Evolutionary conservation across 2,888 invertebrate genomes (phyloP).

Genomic region (Oscheius onirici): DNA sequence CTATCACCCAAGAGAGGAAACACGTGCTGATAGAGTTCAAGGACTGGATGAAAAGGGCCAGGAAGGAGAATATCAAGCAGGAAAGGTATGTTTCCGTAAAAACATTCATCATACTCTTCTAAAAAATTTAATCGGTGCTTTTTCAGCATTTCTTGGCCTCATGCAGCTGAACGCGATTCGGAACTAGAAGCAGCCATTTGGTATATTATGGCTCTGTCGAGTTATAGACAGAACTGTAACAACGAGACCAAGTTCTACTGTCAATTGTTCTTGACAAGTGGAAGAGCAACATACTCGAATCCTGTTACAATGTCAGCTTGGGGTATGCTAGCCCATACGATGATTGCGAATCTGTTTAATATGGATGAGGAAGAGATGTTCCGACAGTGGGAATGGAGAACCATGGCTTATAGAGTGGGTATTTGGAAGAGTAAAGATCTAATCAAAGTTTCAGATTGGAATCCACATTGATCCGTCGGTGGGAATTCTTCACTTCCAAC

Average conservation of each 20-base stretch:
- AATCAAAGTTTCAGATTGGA: conserved; percentile 41
- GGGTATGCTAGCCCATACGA: conserved; percentile 49
- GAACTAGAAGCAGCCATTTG: conserved; percentile 39
- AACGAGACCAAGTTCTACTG: conserved; percentile 36
- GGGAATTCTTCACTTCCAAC: conserved; percentile 44
- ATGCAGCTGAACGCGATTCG: conserved; percentile 16
- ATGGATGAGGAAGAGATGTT: conserved; percentile 35
- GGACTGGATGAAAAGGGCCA: conserved; percentile 15
- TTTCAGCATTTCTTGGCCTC: conserved; percentile 25
- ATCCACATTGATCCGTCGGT: conserved; percentile 41
- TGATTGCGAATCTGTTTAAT: conserved; percentile 42
- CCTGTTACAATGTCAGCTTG: conserved; percentile 40
- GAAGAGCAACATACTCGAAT: conserved; percentile 28
- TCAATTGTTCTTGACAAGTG: conserved; percentile 33
- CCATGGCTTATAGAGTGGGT: conserved; percentile 42
- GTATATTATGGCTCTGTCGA: conserved; percentile 45
- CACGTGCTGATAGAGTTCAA: conserved; percentile 32
- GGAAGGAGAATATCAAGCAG: not conserved
- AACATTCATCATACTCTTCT: not conserved
- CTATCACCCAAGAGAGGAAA: conserved; percentile 32
- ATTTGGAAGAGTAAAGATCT: too few species aligned
- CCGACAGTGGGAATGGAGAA: conserved; percentile 45
- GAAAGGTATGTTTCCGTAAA: not conserved
- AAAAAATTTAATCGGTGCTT: not conserved
- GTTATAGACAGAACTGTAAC: conserved; percentile 31